Conservation (phyloP, 2,113 vertebrate genomes). For the Oncorhynchus tshawytscha region DNA sequence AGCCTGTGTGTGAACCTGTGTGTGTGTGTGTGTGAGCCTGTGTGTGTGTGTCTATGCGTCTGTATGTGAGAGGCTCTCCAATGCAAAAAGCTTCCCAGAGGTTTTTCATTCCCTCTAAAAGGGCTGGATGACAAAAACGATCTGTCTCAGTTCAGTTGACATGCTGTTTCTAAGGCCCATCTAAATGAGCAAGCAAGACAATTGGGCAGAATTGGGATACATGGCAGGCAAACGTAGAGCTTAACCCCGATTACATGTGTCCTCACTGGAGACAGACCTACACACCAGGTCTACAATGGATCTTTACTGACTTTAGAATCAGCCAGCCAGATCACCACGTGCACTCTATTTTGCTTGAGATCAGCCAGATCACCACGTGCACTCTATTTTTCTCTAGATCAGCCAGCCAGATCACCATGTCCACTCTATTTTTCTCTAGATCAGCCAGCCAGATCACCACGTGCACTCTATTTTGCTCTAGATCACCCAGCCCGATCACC, state of each 20-base stretch:
- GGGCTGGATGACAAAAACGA: slow-evolving; percentile 17
- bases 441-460: too few species aligned
- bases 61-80: not conserved
- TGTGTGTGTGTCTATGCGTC: not conserved
- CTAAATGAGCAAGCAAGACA: slow-evolving; percentile 23
- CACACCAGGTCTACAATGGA: too few species aligned
- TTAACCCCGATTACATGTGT: not conserved
- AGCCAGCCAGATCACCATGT: too few species aligned
- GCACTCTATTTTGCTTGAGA: too few species aligned
- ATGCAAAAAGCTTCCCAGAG: slow-evolving; percentile 4
- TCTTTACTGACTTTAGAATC: too few species aligned
- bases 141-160: slow-evolving; percentile 29
- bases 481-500: too few species aligned
- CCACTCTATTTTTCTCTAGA: too few species aligned
- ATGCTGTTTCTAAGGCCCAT: slow-evolving; percentile 11
- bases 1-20: not conserved
- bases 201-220: not conserved
- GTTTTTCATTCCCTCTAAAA: slow-evolving; percentile 8
- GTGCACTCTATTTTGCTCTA: too few species aligned
- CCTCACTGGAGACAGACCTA: not conserved
- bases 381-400: too few species aligned
- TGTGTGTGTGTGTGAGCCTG: not conserved
- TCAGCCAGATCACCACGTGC: too few species aligned
- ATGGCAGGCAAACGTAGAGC: too few species aligned
- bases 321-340: too few species aligned